Base-by-base conservation (phyloP, 2,797 vertebrate genomes). In the Typhlichthys subterraneus region DNA sequence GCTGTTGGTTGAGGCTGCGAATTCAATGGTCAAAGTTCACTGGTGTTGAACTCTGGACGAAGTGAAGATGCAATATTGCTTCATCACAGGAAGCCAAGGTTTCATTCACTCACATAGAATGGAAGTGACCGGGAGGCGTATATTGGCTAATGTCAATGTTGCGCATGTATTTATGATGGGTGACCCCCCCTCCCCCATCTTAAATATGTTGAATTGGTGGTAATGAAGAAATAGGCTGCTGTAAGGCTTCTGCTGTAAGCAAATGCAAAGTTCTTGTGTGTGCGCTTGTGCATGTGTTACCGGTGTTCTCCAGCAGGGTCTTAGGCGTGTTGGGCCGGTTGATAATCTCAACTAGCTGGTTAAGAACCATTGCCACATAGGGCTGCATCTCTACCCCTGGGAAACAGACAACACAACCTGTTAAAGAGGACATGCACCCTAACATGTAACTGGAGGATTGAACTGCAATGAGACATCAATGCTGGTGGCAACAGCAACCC, bases 301-400 rank as follows among this genome's bases (percentile, higher is more conserved):
- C 96, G 0, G 96, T 97, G 87, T 98, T 98, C 77, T 98, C 96
- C 79, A 98, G 89, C 54, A 97, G 92, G 0, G 96, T 97, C 87
- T 97, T 98, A 58, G 96, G 96, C 0, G 96, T 98, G 85, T 98
- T 97, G 72, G 96, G 96, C 60, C 96, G 89, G 81, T 98, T 97
- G 73, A 98, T 97, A 66, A 98, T 98, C 84, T 97, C 96, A 74
- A 97, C 95, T 65, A 97, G 90, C 72, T 97, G 95, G 79, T 88
- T 95, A 60, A 98, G 90, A 59, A 97, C 96, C 94, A 97, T 93
- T 8, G 94, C 89, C 5, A 98, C 96, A 1, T 97, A 98, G 0
- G 96, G 96, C 83, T 98, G 96, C 96, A 98, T 98, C 84, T 97
- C 96, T 7, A 95, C 93, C 38, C 96, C 96, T 97, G 79, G 45